phyloP scores from a whole-genome alignment of 2,113 vertebrate genomes.

The Xenopus borealis region DNA sequence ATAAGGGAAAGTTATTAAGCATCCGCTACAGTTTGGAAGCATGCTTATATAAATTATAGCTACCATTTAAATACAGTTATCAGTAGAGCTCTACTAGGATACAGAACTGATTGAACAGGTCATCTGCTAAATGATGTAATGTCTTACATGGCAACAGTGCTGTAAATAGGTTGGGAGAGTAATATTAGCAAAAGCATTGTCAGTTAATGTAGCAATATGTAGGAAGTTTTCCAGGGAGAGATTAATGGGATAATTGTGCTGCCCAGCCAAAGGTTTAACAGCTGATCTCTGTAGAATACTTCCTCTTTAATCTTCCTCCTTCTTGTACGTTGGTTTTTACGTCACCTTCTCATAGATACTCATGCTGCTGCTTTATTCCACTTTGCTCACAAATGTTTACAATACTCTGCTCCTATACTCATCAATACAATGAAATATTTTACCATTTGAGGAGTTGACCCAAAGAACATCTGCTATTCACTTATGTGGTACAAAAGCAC shows the following conservation, averaged over 20 bases:
- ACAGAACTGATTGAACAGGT: too few relatives aligned
- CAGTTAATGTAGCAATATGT: constrained; percentile 32
- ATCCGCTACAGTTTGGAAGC: too few relatives aligned
- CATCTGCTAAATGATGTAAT: constrained; percentile 1
- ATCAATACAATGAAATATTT: too few relatives aligned
- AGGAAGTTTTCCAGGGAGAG: constrained; percentile 17
- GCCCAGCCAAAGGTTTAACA: constrained; percentile 18
- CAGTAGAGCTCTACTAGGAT: too few relatives aligned
- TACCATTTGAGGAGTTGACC: too few relatives aligned
- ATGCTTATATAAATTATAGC: too few relatives aligned
- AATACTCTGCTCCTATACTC: too few relatives aligned
- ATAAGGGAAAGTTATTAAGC: too few relatives aligned
- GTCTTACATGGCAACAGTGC: constrained; percentile 6
- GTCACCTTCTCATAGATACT: too few relatives aligned
- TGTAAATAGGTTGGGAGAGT: constrained; percentile 33
- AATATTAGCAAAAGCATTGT: constrained; percentile 21
- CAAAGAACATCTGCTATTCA: too few relatives aligned
- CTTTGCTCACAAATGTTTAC: background rate
- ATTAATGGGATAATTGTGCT: constrained; percentile 29
- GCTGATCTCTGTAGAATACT: constrained; percentile 20
- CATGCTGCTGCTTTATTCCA: background rate
- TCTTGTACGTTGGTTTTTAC: background rate
- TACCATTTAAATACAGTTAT: too few relatives aligned
- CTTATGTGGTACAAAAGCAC: too few relatives aligned
- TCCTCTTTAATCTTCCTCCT: constrained; percentile 9